Evolutionary conservation across 2,113 vertebrate genomes (phyloP).

Genomic region (Syrmaticus mikado): DNA sequence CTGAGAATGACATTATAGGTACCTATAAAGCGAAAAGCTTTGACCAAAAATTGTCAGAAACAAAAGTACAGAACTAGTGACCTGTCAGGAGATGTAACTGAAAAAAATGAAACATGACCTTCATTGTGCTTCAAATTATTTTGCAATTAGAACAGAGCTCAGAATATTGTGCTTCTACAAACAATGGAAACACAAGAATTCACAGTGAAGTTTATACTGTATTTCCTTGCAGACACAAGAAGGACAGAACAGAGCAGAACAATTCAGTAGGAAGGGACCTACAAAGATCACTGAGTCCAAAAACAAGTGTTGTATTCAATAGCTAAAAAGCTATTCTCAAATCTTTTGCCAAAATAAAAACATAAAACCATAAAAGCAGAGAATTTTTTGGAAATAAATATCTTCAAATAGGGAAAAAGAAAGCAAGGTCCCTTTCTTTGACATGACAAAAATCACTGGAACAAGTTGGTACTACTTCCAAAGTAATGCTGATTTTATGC

Average conservation of each 20-base stretch:
- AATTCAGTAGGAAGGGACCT: background rate
- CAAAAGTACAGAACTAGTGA: background rate
- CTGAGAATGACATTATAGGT: constrained; percentile 3
- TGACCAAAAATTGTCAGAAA: background rate
- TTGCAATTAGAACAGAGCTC: background rate
- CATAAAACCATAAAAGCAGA: background rate
- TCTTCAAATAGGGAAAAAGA: background rate
- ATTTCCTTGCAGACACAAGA: background rate
- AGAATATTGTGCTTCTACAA: background rate
- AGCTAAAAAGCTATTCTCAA: background rate
- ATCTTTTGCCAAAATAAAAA: background rate
- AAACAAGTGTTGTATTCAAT: too few relatives aligned
- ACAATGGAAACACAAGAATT: background rate
- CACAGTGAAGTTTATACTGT: background rate
- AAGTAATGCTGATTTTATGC: background rate
- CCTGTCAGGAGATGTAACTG: background rate
- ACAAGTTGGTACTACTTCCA: background rate
- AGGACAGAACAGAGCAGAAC: background rate
- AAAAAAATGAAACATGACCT: background rate
- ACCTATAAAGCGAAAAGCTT: background rate
- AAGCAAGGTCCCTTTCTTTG: background rate
- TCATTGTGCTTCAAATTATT: background rate
- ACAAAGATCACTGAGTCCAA: background rate
- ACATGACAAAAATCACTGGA: background rate
- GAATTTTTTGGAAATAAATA: background rate